phyloP scores from a whole-genome alignment of 2,113 vertebrate species.

The Hydrochoerus hydrochaeris region DNA sequence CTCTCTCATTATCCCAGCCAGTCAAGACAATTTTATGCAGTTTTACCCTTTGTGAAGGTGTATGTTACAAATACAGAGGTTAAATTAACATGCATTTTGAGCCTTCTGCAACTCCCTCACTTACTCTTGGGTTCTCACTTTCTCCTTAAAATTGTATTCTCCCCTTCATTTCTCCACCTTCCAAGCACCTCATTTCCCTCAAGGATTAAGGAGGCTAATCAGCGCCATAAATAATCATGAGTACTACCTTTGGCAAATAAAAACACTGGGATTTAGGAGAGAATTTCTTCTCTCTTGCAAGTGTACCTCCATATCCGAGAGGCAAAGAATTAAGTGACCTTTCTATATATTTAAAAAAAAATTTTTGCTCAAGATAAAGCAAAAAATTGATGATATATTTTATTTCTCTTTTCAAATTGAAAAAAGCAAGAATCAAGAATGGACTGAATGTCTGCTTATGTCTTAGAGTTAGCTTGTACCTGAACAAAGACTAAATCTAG shows the following conservation, averaged over 20 bases:
- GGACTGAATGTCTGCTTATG: background rate
- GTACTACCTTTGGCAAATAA: background rate
- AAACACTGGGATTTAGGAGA: background rate
- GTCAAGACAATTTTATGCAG: background rate
- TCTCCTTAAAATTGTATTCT: background rate
- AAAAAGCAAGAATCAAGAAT: background rate
- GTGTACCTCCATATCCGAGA: background rate
- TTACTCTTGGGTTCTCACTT: background rate
- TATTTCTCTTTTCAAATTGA: background rate
- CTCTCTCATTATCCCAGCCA: background rate
- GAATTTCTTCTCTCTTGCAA: background rate
- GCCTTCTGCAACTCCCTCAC: background rate
- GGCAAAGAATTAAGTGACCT: background rate
- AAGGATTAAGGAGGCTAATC: background rate
- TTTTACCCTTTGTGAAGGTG: background rate
- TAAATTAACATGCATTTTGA: background rate
- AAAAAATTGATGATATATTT: background rate
- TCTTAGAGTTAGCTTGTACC: background rate
- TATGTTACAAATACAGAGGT: background rate
- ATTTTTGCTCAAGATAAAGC: background rate
- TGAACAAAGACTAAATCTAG: conserved; percentile 5
- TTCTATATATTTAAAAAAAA: background rate
- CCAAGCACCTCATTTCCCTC: background rate
- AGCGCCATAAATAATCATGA: background rate
- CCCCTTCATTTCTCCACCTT: background rate